Conservation (phyloP, 2,888 invertebrate genomes). For the Drosophila ezoana region DNA sequence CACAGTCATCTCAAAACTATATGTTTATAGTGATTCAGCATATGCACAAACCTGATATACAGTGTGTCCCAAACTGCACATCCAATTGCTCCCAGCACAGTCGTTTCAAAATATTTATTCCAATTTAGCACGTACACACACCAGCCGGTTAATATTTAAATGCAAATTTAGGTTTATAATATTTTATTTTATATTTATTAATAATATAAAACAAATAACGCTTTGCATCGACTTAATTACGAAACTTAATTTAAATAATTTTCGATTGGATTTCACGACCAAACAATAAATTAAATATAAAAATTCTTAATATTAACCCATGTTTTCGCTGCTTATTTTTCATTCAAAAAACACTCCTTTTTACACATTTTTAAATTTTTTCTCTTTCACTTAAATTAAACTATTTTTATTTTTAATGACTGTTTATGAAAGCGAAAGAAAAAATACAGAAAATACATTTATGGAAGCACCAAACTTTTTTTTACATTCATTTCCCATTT, state of each 20-base stretch:
- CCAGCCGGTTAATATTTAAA: background rate
- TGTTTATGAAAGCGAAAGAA: slow-evolving; percentile 77
- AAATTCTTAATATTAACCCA: slow-evolving; percentile 53
- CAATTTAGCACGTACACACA: background rate
- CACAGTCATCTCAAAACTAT: background rate
- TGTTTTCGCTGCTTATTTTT: slow-evolving; percentile 35
- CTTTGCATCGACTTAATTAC: slow-evolving; percentile 44
- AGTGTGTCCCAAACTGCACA: background rate
- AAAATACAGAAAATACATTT: slow-evolving; percentile 46
- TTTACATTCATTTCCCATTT: slow-evolving; percentile 40
- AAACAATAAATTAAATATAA: slow-evolving; percentile 72
- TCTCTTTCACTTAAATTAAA: slow-evolving; percentile 73
- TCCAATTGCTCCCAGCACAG: background rate
- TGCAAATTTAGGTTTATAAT: slow-evolving; percentile 15
- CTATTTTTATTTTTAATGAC: slow-evolving; percentile 77
- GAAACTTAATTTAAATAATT: slow-evolving; percentile 62
- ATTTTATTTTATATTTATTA: slow-evolving; percentile 35
- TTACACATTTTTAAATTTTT: slow-evolving; percentile 33
- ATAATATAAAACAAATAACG: slow-evolving; percentile 47
- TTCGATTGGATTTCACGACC: slow-evolving; percentile 53
- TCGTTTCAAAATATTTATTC: background rate
- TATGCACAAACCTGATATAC: background rate
- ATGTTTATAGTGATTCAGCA: background rate
- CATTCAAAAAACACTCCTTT: slow-evolving; percentile 28
- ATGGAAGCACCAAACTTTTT: slow-evolving; percentile 75